Evolutionary conservation across 2,113 vertebrate genomes (phyloP), one percentile per base, ranked within the genome.

Genomic region (Aphyosemion australe): DNA sequence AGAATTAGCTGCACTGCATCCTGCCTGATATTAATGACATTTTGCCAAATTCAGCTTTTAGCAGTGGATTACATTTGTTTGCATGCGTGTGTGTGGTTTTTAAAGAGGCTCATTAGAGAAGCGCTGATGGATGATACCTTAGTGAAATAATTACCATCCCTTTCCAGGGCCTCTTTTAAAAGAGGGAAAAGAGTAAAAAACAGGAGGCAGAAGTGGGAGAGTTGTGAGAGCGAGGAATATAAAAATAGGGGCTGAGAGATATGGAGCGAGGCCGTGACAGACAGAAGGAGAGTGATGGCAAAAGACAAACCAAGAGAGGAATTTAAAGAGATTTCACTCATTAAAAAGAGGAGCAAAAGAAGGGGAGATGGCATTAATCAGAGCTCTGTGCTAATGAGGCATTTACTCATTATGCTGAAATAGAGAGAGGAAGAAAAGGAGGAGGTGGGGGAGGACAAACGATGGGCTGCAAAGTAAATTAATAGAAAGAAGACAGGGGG

Each of bases 391-490:
- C 80, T 89, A 90, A 90, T 89, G 84, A 89, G 86, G 76, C 87
- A 83, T 90, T 89, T 85, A 87, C 78, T 87, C 86, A 89, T 89
- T 90, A 90, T 18, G 34, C 74, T 62, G 76, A 71, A 82, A 86
- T 69, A 87, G 83, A 82, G 78, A 78, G 75, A 64, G 16, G 62
- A 65, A 65, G 60, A 61, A 69, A 62, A 61, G 48, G 46, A 19
- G 48, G 41, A 3, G 8, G 2, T 6, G 9, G 14, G 8, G 21
- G 8, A 12, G 12, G 14, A 50, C 4, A 16, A 60, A 54, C 73
- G 68, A 52, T 57, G 51, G 53, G 46, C 54, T 18, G 16, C 31
- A 5, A 37, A 52, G 45, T 63, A 48, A 76, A 72, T 78, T 37
- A 79, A 80, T 43, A 62, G 61, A 62, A 67, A 43, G 53, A 47